Evolutionary conservation across 2,888 invertebrate genomes (phyloP), one percentile per base, ranked within the genome.

Genomic region (Ophion obscuratus): DNA sequence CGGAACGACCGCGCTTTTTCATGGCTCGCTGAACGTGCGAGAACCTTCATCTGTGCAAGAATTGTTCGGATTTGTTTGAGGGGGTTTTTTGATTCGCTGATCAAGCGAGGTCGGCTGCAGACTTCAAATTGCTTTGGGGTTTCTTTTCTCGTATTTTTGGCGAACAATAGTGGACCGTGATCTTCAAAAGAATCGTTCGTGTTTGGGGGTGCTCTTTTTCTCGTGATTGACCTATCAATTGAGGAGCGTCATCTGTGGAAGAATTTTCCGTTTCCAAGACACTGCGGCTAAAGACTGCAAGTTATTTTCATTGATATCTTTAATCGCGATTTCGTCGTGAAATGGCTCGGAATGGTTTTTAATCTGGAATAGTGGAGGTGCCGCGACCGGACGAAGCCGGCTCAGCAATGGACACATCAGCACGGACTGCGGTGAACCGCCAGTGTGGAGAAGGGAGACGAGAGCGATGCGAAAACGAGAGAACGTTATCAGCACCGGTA

Each of bases 1-100:
- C 88, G 10, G 84, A 40, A 77, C 87, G 83, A 4, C 85, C 84
- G 6, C 91, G 90, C 83, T 90, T 92, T 89, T 90, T 92, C 93
- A 93, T 92, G 44, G 53, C 83, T 88, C 62, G 53, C 44, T 7
- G 44, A 44, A 44, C 61, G 57, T 78, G 20, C 53, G 31, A 62
- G 11, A 40, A 59, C 47, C 57, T 10, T 62, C 75, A 80, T 81
- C 87, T 83, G 86, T 9, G 81, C 11, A 53, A 17, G 3, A 53
- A 53, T 53, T 17, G 53, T 53, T 14, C 2, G 53, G 5, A 17
- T 53, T 53, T 53, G 53, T 40, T 40, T 40, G 17, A 53, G 53
- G 11, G 17, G 3, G 17, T 53, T 53, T 53, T 47, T 53, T 53
- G 0, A 53, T 17, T 53, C 40, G 40, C 40, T 9, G 7, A 40